A percentile compares a stretch with the other conserved stretches of the same genome.
phyloP scores from a whole-genome alignment of 2,113 vertebrate genomes.

The Solea solea region DNA sequence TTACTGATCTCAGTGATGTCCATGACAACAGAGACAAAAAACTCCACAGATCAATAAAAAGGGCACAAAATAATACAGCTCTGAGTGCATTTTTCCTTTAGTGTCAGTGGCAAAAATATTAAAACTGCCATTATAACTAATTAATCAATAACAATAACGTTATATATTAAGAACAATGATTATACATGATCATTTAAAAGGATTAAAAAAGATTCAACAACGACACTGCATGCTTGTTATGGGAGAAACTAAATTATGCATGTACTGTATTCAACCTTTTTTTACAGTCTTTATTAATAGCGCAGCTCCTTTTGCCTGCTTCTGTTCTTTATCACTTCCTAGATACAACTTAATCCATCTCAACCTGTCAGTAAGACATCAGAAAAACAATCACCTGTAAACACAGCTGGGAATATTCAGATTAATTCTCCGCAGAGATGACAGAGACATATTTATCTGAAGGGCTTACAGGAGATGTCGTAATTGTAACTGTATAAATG shows the following conservation, averaged over 20 bases:
- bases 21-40: neutral
- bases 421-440: constrained; percentile 58
- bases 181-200: too few relatives aligned
- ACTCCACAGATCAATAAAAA: neutral
- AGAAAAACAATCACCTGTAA: constrained; percentile 53
- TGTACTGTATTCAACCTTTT: neutral
- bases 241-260: too few relatives aligned
- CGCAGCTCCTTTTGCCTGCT: constrained; percentile 17
- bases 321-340: constrained; percentile 31
- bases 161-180: too few relatives aligned
- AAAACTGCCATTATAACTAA: neutral
- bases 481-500: constrained; percentile 32
- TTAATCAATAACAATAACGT: neutral
- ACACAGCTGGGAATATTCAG: constrained; percentile 54
- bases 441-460: constrained; percentile 65
- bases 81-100: too few relatives aligned
- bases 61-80: neutral
- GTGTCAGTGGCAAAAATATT: too few relatives aligned
- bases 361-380: constrained; percentile 49
- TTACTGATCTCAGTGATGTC: neutral
- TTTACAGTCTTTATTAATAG: constrained; percentile 12
- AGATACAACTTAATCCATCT: constrained; percentile 47
- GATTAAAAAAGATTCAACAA: too few relatives aligned
- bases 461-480: constrained; percentile 46
- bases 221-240: too few relatives aligned